Percentiles rank a stretch among this genome's conserved stretches.
Conservation (phyloP, 2,888 invertebrate species). For the Quadroppia sp. region DNA sequence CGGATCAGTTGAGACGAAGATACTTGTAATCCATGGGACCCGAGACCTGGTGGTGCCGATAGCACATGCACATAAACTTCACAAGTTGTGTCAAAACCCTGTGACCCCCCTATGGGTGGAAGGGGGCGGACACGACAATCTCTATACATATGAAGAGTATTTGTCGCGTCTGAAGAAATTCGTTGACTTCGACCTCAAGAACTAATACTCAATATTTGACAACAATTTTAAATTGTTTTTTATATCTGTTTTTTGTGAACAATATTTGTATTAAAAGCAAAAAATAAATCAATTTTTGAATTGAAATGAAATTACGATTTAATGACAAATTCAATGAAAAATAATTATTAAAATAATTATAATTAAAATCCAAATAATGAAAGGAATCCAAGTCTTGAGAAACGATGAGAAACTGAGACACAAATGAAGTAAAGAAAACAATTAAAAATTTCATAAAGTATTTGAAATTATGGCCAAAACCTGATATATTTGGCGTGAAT, state of each 20-base stretch:
- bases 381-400: constrained; percentile 48
- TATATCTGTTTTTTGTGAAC: too few relatives aligned
- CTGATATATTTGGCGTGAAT: constrained; percentile 54
- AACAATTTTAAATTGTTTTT: neutral
- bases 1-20: neutral
- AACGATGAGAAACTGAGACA: constrained; percentile 44
- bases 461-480: constrained; percentile 23
- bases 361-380: constrained; percentile 43
- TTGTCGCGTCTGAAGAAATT: constrained; percentile 35
- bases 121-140: constrained; percentile 39
- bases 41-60: constrained; percentile 29
- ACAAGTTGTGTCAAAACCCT: neutral
- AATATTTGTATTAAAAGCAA: neutral
- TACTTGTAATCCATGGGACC: constrained; percentile 38
- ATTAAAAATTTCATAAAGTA: neutral
- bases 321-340: constrained; percentile 2
- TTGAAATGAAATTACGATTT: neutral
- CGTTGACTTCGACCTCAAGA: constrained; percentile 31
- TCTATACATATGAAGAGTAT: constrained; percentile 39
- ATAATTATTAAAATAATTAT: constrained; percentile 38
- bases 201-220: neutral
- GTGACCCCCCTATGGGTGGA: constrained; percentile 35
- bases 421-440: neutral
- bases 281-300: neutral
- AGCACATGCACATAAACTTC: constrained; percentile 26